A percentile compares a stretch with the other conserved stretches of the same genome.
Conservation (phyloP, 2,888 invertebrate genomes). For the Tipula vernalis region DNA sequence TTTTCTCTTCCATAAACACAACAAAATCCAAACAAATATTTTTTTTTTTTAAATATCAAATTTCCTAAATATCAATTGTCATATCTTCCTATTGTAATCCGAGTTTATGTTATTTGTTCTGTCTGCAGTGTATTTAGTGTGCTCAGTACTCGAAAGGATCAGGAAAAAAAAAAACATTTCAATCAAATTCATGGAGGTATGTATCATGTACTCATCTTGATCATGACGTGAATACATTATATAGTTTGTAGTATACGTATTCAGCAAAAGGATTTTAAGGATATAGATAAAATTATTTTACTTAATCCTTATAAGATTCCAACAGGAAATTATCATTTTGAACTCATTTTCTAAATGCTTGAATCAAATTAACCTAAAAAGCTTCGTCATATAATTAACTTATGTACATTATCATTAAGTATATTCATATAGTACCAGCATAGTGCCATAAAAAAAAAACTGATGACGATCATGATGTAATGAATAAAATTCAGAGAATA, state of each 20-base stretch:
- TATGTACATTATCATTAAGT: neutral
- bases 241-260: neutral
- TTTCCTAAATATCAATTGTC: neutral
- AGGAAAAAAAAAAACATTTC: neutral
- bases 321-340: neutral
- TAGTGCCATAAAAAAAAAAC: neutral
- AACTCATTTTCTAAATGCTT: neutral
- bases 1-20: neutral
- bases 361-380: neutral
- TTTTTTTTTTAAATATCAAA: neutral
- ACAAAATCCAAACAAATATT: neutral
- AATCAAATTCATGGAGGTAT: constrained; percentile 4
- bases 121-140: neutral
- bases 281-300: neutral
- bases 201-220: neutral
- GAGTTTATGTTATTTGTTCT: neutral
- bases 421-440: neutral
- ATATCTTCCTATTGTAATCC: neutral
- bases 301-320: neutral
- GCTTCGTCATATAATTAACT: neutral
- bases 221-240: neutral
- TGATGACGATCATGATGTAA: neutral
- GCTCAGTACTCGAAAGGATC: neutral
- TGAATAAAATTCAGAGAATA: neutral
- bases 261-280: neutral